Percentiles rank a stretch among this genome's conserved stretches.
Evolutionary conservation across 1,140 invertebrate genomes (phyloP).

Genomic region (Drosophila albomicans): DNA sequence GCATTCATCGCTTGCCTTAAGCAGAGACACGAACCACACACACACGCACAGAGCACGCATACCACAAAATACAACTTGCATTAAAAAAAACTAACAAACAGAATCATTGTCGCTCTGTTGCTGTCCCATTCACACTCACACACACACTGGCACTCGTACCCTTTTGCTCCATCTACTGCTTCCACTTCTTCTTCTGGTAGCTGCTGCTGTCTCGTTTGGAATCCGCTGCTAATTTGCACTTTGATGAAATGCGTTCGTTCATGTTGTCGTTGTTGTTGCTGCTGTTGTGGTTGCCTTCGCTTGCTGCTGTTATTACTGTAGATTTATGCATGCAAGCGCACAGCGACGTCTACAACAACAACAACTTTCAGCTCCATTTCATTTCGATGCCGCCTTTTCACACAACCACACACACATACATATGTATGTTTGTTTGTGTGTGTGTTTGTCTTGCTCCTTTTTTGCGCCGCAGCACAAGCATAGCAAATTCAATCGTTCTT

Average conservation of each 20-base stretch:
- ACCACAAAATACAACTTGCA: conserved; percentile 18
- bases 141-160: conserved; percentile 12
- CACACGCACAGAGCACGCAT: conserved; percentile 26
- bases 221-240: conserved; percentile 79
- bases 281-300: conserved; percentile 22
- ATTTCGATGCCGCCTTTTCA: conserved; percentile 59
- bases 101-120: conserved; percentile 32
- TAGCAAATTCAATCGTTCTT: conserved; percentile 52
- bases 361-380: conserved; percentile 76
- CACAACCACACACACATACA: background rate
- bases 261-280: conserved; percentile 47
- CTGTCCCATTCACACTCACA: background rate
- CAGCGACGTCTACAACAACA: conserved; percentile 47
- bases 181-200: conserved; percentile 44
- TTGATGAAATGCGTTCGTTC: conserved; percentile 74
- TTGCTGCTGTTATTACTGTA: conserved; percentile 65
- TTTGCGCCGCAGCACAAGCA: conserved; percentile 52
- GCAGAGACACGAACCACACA: conserved; percentile 59
- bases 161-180: conserved; percentile 3
- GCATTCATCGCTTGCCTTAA: conserved; percentile 43
- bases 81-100: conserved; percentile 42
- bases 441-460: conserved; percentile 40
- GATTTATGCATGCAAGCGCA: conserved; percentile 80
- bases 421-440: conserved; percentile 11
- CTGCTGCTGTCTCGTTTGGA: conserved; percentile 59